phyloP scores from a whole-genome alignment of 1,140 invertebrate species.

The Schmidtea mediterranea region DNA sequence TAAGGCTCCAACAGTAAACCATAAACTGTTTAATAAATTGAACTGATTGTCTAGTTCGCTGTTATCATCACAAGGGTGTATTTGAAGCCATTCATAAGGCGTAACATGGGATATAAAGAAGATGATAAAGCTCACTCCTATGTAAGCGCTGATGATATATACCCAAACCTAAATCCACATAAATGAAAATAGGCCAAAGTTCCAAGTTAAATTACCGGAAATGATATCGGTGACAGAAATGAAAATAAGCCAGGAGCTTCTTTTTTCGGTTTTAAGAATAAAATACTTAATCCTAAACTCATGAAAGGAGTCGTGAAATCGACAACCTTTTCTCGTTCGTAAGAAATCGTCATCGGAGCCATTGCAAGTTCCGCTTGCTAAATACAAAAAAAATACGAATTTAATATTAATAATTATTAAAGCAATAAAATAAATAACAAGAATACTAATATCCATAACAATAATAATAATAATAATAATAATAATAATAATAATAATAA shows the following conservation, averaged over 20 bases:
- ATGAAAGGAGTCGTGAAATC: slow-evolving; percentile 87
- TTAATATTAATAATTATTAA: no score
- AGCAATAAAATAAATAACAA: no score
- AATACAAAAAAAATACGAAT: slow-evolving; percentile 9
- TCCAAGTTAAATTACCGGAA: slow-evolving; percentile 84
- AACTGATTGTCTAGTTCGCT: slow-evolving; percentile 5
- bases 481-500: no score
- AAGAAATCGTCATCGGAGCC: slow-evolving; percentile 75
- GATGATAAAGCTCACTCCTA: slow-evolving; percentile 20
- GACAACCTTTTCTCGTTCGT: slow-evolving; percentile 66
- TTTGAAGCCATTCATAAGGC: slow-evolving; percentile 7
- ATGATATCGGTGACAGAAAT: slow-evolving; percentile 78
- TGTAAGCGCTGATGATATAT: slow-evolving; percentile 77
- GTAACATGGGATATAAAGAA: slow-evolving; percentile 7
- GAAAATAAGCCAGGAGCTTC: slow-evolving; percentile 72
- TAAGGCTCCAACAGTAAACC: slow-evolving; percentile 8
- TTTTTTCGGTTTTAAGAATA: slow-evolving; percentile 83
- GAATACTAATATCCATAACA: no score
- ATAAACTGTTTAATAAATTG: slow-evolving; percentile 8
- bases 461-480: no score
- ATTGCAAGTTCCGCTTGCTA: slow-evolving; percentile 83
- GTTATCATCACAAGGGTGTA: slow-evolving; percentile 5
- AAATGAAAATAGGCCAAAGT: slow-evolving; percentile 13
- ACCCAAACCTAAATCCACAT: slow-evolving; percentile 64
- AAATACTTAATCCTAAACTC: slow-evolving; percentile 77